Conservation (phyloP, 1,140 invertebrate species). For the Euborellia annulipes region DNA sequence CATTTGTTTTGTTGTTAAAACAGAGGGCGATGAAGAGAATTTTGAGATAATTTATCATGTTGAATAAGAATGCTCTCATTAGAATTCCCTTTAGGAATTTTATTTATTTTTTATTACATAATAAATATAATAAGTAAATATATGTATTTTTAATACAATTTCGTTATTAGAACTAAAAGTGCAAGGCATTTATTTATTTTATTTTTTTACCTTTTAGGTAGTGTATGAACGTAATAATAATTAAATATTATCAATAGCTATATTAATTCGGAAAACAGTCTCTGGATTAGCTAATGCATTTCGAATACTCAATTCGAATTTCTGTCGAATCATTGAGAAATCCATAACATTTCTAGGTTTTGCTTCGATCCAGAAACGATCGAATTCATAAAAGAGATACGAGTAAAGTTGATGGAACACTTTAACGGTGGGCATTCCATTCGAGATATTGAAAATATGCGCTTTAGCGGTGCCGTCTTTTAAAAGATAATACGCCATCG, state of each 20-base stretch:
- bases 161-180: too few relatives aligned
- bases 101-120: too few relatives aligned
- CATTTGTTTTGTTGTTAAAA: too few relatives aligned
- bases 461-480: conserved; percentile 69
- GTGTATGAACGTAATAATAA: too few relatives aligned
- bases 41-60: too few relatives aligned
- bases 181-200: too few relatives aligned
- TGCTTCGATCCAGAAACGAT: conserved; percentile 79
- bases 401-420: conserved; percentile 90
- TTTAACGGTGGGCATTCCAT: conserved; percentile 42
- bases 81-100: too few relatives aligned
- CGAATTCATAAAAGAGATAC: conserved; percentile 87
- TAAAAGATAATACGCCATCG: conserved; percentile 68
- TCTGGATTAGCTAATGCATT: conserved; percentile 41
- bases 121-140: too few relatives aligned
- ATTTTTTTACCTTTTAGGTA: too few relatives aligned
- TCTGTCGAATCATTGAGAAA: conserved; percentile 69
- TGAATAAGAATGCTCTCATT: too few relatives aligned
- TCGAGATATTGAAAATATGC: conserved; percentile 71
- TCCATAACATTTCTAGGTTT: conserved; percentile 91
- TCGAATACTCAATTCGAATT: conserved; percentile 62
- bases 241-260: conserved; percentile 39
- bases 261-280: conserved; percentile 54
- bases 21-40: too few relatives aligned
- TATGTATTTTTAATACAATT: too few relatives aligned